Percentiles rank a stretch among this genome's conserved stretches.
Conservation (phyloP, 2,888 invertebrate species). For the Cephus rjabovi region DNA sequence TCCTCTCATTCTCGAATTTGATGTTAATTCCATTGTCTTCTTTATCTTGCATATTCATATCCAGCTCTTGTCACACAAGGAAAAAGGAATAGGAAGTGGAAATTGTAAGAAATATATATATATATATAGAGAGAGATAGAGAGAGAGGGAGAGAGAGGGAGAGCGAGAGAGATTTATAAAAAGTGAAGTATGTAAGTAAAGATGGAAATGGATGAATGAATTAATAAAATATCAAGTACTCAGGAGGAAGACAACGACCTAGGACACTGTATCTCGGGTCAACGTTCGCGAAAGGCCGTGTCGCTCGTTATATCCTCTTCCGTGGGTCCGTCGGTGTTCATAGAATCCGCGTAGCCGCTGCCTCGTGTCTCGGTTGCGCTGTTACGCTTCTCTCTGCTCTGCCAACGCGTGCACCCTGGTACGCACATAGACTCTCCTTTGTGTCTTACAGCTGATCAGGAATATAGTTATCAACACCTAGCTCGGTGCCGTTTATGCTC, state of each 20-base stretch:
- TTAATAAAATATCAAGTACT: not conserved
- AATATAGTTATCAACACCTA: not conserved
- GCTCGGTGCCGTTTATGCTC: not conserved
- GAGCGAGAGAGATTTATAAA: not conserved
- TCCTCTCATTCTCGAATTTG: conserved; percentile 53
- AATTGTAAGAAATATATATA: not conserved
- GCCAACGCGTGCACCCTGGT: conserved; percentile 28
- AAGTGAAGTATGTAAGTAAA: not conserved
- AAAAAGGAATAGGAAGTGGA: not conserved
- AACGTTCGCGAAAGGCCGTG: conserved; percentile 24
- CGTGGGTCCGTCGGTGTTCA: conserved; percentile 42
- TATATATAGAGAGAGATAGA: too few species aligned
- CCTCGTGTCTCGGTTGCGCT: conserved; percentile 14
- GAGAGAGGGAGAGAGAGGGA: too few species aligned
- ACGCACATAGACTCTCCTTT: conserved; percentile 30
- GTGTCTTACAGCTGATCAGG: not conserved
- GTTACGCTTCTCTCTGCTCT: conserved; percentile 30
- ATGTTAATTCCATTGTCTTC: conserved; percentile 63
- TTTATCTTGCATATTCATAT: conserved; percentile 40
- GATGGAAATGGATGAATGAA: not conserved
- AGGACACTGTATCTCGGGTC: conserved; percentile 9
- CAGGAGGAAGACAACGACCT: not conserved
- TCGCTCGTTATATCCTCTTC: conserved; percentile 36
- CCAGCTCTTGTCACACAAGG: not conserved
- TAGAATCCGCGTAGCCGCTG: conserved; percentile 30